Evolutionary conservation across 2,797 vertebrate species (phyloP), one percentile per base, ranked within the genome.

Genomic region (Phrynocephalus vlangalii): DNA sequence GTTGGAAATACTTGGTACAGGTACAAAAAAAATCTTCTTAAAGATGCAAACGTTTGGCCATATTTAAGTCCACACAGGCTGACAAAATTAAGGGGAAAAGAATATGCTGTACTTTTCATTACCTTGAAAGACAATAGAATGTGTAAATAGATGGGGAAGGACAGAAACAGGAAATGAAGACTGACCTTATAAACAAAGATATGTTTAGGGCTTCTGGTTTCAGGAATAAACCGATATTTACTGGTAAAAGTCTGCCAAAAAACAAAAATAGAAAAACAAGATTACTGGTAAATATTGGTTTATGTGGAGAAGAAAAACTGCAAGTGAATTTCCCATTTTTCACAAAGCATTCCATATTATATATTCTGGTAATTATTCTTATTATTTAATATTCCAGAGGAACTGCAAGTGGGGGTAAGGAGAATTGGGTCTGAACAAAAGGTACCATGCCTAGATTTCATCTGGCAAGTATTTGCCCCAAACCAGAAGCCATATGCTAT

Each of bases 241-340:
- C 95, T 96, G 96, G 96, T 97, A 97, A 97, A 96, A 95, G 96
- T 95, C 95, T 96, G 95, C 96, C 95, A 96, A 97, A 96, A 95
- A 96, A 95, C 96, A 94, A 97, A 87, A 95, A 96, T 93, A 96
- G 95, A 96, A 97, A 97, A 93, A 97, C 88, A 97, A 96, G 94
- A 95, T 96, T 96, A 96, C 96, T 96, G 95, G 96, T 96, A 97
- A 97, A 97, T 97, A 96, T 96, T 96, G 95, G 96, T 97, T 96
- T 97, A 97, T 96, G 94, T 94, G 95, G 94, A 97, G 91, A 96
- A 95, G 93, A 94, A 95, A 94, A 94, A 79, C 85, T 82, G 72
- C 95, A 90, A 94, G 63, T 0, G 50, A 88, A 90, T 82, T 93
- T 87, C 91, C 90, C 87, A 88, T 77, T 82, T 90, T 91, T 87